Evolutionary conservation across 2,888 invertebrate species (phyloP).

Genomic region (Tinea semifulvella): DNA sequence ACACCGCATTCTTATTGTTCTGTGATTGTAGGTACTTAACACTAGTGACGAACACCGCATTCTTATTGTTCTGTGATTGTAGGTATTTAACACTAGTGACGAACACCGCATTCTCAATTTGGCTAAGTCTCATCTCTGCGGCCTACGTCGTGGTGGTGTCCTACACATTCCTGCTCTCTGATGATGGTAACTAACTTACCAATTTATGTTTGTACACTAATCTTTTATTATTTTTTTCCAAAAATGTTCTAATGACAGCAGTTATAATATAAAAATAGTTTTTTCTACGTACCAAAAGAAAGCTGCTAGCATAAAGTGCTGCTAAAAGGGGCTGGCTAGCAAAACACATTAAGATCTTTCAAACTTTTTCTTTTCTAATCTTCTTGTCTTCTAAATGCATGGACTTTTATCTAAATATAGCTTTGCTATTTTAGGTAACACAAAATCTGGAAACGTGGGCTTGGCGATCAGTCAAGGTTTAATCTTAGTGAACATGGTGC

Average conservation of each 20-base stretch:
- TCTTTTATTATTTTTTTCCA: too few relatives aligned
- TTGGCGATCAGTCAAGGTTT: conserved; percentile 77
- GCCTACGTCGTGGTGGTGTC: conserved; percentile 69
- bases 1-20: not conserved
- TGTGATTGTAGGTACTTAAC: too few relatives aligned
- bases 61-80: too few relatives aligned
- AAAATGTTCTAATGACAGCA: too few relatives aligned
- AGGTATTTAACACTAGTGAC: conserved; percentile 69
- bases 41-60: too few relatives aligned
- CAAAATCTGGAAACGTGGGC: conserved; percentile 74
- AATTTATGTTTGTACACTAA: too few relatives aligned
- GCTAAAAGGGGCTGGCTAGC: too few relatives aligned
- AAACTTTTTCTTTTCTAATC: not conserved
- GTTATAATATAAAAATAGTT: too few relatives aligned
- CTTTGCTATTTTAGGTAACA: conserved; percentile 41
- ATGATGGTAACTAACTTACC: conserved; percentile 64
- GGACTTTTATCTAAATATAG: not conserved
- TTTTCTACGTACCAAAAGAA: too few relatives aligned
- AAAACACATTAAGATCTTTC: too few relatives aligned
- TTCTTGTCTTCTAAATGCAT: not conserved
- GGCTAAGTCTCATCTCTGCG: conserved; percentile 71
- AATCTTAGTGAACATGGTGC: conserved; percentile 81
- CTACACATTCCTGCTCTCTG: conserved; percentile 69
- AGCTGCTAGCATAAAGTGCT: too few relatives aligned
- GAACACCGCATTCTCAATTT: conserved; percentile 71